phyloP scores from a whole-genome alignment of 1,140 invertebrate genomes.

The Eumeta japonica region DNA sequence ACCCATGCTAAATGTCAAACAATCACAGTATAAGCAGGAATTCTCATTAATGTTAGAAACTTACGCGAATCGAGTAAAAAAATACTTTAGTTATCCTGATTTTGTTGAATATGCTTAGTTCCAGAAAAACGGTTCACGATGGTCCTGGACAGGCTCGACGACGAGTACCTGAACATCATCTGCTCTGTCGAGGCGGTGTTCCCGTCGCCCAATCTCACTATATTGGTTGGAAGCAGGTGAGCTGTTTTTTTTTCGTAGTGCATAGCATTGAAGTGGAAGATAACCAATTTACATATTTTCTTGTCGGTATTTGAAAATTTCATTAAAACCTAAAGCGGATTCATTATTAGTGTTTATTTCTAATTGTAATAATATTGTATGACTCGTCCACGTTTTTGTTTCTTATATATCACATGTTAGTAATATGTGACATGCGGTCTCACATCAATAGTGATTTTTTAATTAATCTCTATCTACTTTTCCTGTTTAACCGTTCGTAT shows the following conservation, averaged over 20 bases:
- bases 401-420: not conserved
- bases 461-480: not conserved
- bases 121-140: slow-evolving; percentile 57
- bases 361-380: too few relatives aligned
- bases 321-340: too few relatives aligned
- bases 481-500: not conserved
- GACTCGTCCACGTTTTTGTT: too few relatives aligned
- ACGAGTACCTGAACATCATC: slow-evolving; percentile 53
- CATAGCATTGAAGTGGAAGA: not conserved
- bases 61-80: too few relatives aligned
- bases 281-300: not conserved
- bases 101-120: too few relatives aligned
- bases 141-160: slow-evolving; percentile 42
- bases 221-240: slow-evolving; percentile 53
- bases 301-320: not conserved
- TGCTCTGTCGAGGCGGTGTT: slow-evolving; percentile 58
- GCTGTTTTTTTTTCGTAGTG: slow-evolving; percentile 3
- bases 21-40: too few relatives aligned
- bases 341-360: too few relatives aligned
- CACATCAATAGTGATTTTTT: not conserved
- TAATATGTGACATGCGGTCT: not conserved
- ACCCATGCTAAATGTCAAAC: too few relatives aligned
- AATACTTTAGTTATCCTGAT: too few relatives aligned
- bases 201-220: slow-evolving; percentile 56
- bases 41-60: too few relatives aligned